phyloP scores from a whole-genome alignment of 2,797 vertebrate genomes.

The Aselliscus stoliczkanus region DNA sequence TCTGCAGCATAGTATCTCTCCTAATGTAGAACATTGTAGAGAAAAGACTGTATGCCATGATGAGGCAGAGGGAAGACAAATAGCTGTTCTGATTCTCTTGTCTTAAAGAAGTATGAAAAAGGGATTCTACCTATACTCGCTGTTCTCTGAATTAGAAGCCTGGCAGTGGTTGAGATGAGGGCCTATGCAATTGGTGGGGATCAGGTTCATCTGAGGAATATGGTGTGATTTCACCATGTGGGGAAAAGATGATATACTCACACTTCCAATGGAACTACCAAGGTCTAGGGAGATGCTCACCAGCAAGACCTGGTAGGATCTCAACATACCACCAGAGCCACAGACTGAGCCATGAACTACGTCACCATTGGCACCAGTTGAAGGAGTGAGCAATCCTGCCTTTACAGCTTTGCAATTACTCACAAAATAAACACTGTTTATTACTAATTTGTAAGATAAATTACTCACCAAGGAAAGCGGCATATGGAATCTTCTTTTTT shows the following conservation, averaged over 20 bases:
- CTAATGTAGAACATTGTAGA: background rate
- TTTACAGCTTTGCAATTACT: background rate
- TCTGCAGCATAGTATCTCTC: background rate
- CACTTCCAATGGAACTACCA: background rate
- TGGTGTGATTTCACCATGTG: background rate
- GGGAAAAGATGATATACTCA: background rate
- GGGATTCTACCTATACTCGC: background rate
- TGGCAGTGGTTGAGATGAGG: background rate
- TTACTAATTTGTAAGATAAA: background rate
- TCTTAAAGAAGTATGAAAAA: background rate
- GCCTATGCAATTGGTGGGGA: background rate
- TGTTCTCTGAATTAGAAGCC: background rate
- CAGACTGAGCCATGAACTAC: background rate
- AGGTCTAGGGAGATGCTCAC: background rate
- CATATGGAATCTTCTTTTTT: background rate
- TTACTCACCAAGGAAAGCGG: background rate
- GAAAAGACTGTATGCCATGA: background rate
- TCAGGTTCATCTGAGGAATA: background rate
- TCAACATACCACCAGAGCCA: background rate
- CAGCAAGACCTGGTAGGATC: background rate
- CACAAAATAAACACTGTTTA: background rate
- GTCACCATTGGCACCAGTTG: background rate
- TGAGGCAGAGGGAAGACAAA: background rate
- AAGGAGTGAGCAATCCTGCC: rapidly evolving
- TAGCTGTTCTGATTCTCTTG: background rate